phyloP scores from a whole-genome alignment of 2,888 invertebrate species.

The Nesidiocoris tenuis region DNA sequence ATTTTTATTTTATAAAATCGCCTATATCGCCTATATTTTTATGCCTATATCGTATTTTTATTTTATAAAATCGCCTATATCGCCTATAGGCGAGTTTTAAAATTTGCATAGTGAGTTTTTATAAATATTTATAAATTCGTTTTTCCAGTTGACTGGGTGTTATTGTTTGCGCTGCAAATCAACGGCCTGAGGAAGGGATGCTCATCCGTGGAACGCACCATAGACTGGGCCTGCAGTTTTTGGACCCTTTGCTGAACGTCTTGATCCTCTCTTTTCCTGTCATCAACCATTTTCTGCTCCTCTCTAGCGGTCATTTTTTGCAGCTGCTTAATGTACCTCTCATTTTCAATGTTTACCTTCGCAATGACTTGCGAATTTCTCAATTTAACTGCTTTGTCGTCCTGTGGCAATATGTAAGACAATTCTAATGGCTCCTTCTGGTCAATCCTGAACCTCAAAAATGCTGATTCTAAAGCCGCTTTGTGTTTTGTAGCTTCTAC shows the following conservation, averaged over 20 bases:
- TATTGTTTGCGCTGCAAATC: no score
- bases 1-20: no score
- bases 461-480: not conserved
- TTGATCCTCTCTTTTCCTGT: not conserved
- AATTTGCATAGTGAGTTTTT: no score
- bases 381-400: not conserved
- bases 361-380: not conserved
- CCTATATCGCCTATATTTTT: no score
- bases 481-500: not conserved
- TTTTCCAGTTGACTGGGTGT: no score
- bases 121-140: no score
- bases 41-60: no score
- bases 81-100: no score
- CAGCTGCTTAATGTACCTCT: not conserved
- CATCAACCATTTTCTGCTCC: not conserved
- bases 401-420: not conserved
- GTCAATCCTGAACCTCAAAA: not conserved
- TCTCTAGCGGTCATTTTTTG: not conserved
- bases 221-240: not conserved
- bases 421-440: not conserved
- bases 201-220: not conserved
- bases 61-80: no score
- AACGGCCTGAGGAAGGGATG: constrained; percentile 17
- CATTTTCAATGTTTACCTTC: not conserved
- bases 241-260: not conserved